These are phyloP conservation scores for Phoeniculus purpureus DNA, from an alignment of 2,797 vertebrate genomes.

Conservation along the genomic window DNA sequence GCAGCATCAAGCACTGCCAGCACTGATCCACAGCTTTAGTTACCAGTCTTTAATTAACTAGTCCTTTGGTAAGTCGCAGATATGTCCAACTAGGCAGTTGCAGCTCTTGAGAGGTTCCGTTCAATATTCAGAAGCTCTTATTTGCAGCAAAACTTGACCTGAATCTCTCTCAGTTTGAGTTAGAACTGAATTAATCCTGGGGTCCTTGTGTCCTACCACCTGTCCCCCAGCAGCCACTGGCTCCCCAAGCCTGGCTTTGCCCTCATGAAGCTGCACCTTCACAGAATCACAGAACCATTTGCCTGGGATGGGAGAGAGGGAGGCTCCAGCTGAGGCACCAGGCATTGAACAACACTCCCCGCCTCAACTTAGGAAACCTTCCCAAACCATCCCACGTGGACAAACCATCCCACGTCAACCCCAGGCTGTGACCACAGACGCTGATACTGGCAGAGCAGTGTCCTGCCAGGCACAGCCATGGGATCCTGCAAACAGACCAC, in stretches of 20 bases:
- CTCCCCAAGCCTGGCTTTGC: neutral
- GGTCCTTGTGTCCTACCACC: neutral
- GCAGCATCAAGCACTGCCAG: neutral
- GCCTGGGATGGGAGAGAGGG: too few species aligned
- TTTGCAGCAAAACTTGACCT: fast-evolving
- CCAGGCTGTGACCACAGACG: neutral
- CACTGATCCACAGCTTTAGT: neutral
- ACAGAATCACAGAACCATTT: too few species aligned
- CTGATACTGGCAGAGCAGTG: neutral
- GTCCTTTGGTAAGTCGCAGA: neutral
- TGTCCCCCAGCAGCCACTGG: fast-evolving
- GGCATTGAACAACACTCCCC: neutral
- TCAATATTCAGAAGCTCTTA: neutral
- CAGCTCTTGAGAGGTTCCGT: neutral
- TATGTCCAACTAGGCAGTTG: neutral
- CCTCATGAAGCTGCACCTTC: fast-evolving
- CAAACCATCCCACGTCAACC: neutral
- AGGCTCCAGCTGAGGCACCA: neutral
- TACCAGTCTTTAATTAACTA: neutral
- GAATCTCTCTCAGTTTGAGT: too few species aligned
- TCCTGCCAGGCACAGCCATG: neutral
- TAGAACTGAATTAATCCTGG: neutral
- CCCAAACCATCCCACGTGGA: fast-evolving
- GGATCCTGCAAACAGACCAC: neutral
- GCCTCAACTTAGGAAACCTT: neutral